phyloP scores from a whole-genome alignment of 2,113 vertebrate species.

The Piprites chloris region DNA sequence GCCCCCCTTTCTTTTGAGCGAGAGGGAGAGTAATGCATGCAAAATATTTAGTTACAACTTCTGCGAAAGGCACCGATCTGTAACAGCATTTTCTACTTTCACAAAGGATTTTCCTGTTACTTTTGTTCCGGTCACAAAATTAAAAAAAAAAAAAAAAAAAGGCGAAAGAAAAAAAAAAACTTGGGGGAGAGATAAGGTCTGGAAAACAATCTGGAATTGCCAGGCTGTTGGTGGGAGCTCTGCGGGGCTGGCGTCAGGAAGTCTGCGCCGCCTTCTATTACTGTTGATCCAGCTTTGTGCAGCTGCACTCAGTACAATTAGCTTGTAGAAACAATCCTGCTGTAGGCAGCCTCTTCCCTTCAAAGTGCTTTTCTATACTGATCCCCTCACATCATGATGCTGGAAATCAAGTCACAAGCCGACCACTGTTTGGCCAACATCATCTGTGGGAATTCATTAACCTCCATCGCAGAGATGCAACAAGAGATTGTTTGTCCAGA shows the following conservation, averaged over 20 bases:
- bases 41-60: conserved; percentile 58
- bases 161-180: conserved; percentile 20
- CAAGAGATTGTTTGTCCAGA: conserved; percentile 76
- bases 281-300: conserved; percentile 78
- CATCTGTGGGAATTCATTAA: conserved; percentile 79
- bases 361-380: conserved; percentile 76
- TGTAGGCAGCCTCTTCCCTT: conserved; percentile 77
- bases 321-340: conserved; percentile 79
- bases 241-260: conserved; percentile 83
- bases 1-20: not conserved
- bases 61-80: conserved; percentile 56
- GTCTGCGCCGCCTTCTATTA: conserved; percentile 81
- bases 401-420: conserved; percentile 70
- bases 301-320: conserved; percentile 80
- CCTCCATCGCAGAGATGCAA: conserved; percentile 67
- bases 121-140: conserved; percentile 76
- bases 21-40: conserved; percentile 1
- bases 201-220: conserved; percentile 81
- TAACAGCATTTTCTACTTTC: conserved; percentile 65
- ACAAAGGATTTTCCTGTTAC: conserved; percentile 69
- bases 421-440: conserved; percentile 75
- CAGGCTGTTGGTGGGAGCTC: conserved; percentile 79
- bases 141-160: conserved; percentile 30
- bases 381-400: conserved; percentile 69
- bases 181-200: conserved; percentile 76